Evolutionary conservation across 2,113 vertebrate species (phyloP).

Genomic region (Rhabdornis inornatus): DNA sequence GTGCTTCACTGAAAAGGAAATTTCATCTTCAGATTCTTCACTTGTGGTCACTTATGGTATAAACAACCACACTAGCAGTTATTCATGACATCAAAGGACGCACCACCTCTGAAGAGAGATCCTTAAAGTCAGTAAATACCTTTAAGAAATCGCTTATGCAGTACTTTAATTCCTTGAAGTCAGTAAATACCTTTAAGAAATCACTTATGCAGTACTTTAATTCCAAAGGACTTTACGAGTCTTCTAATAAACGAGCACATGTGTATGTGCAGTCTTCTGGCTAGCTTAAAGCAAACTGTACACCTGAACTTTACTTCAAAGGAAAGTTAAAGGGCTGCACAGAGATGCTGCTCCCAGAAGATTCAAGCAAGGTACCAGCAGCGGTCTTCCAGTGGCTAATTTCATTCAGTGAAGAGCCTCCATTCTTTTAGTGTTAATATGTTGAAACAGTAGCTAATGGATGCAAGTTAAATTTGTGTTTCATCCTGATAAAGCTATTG

Average conservation of each 20-base stretch:
- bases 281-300: not conserved
- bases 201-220: not conserved
- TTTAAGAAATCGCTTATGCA: not conserved
- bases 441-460: not conserved
- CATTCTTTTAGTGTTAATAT: not conserved
- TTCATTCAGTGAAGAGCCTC: not conserved
- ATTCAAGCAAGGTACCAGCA: not conserved
- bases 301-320: constrained; percentile 25
- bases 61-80: not conserved
- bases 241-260: not conserved
- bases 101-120: not conserved
- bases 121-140: not conserved
- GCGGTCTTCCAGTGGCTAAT: not conserved
- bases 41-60: not conserved
- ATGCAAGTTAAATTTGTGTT: not conserved
- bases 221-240: not conserved
- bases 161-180: not conserved
- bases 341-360: not conserved
- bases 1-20: not conserved
- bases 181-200: not conserved
- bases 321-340: not conserved
- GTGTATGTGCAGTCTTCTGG: not conserved
- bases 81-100: not conserved
- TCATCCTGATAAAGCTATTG: not conserved
- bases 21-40: not conserved